These are phyloP conservation scores for Capreolus pygargus DNA, from an alignment of 2,113 vertebrate genomes.

Conservation along the genomic window DNA sequence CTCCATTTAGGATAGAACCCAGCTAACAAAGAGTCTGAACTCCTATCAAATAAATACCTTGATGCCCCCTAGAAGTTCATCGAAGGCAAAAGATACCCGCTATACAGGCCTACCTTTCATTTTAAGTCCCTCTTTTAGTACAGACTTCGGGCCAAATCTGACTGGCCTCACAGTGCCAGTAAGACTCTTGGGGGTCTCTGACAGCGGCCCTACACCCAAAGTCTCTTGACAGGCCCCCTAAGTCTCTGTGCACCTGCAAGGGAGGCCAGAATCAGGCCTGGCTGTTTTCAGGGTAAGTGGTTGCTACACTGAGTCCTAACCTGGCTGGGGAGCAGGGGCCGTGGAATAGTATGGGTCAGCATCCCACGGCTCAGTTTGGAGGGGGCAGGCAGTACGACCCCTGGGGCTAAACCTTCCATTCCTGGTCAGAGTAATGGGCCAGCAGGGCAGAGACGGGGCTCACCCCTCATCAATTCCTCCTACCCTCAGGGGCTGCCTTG, in stretches of 20 bases:
- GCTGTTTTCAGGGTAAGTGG: not conserved
- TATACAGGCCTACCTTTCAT: no score
- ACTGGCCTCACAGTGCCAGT: no score
- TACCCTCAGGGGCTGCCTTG: not conserved
- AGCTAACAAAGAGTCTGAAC: not conserved
- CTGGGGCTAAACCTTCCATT: not conserved
- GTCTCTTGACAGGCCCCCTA: no score
- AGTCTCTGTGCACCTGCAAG: not conserved
- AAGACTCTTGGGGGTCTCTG: not conserved
- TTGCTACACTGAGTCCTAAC: not conserved
- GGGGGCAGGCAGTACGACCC: not conserved
- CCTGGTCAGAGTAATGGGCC: not conserved
- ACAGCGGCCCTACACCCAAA: not conserved
- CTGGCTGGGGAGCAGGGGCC: not conserved
- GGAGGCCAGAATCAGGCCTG: not conserved
- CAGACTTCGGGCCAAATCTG: not conserved
- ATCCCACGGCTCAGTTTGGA: not conserved
- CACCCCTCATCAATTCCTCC: no score
- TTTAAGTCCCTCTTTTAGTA: not conserved
- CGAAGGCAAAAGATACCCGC: not conserved
- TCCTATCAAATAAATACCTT: not conserved
- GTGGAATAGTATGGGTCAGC: rapidly evolving
- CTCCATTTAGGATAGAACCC: not conserved
- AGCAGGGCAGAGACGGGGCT: not conserved
- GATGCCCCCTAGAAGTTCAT: not conserved